Percentiles rank a stretch among this genome's conserved stretches.
Conservation (phyloP, 2,113 vertebrate species). For the Oncorhynchus kisutch region DNA sequence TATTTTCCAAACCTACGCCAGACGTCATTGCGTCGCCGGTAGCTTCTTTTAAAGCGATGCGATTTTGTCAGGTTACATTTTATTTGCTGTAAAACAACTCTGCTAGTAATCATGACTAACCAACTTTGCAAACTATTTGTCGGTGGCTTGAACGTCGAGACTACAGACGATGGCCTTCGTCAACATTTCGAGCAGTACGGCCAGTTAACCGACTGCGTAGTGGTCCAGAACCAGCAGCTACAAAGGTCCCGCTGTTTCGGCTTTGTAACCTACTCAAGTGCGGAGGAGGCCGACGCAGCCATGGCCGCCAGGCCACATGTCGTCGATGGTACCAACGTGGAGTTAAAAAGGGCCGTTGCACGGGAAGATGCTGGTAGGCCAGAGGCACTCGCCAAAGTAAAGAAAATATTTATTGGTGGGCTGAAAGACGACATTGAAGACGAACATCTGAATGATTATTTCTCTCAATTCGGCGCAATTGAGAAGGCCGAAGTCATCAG, state of each 20-base stretch:
- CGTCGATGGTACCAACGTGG: constrained; percentile 85
- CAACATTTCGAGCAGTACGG: constrained; percentile 86
- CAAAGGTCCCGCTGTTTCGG: constrained; percentile 87
- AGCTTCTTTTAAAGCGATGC: constrained; percentile 37
- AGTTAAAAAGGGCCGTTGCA: constrained; percentile 86
- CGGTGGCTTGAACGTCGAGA: constrained; percentile 86
- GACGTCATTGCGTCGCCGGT: neutral
- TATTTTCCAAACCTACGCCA: constrained; percentile 16
- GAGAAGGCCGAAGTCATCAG: constrained; percentile 87
- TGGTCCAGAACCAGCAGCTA: constrained; percentile 85
- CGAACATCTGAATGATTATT: constrained; percentile 81
- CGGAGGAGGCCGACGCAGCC: constrained; percentile 85
- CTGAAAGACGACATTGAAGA: constrained; percentile 86
- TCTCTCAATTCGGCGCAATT: constrained; percentile 84
- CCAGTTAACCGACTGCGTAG: constrained; percentile 85
- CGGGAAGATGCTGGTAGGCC: constrained; percentile 85
- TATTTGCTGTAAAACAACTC: neutral
- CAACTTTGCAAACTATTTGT: constrained; percentile 88
- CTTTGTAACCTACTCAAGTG: constrained; percentile 84
- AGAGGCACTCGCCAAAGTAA: constrained; percentile 85
- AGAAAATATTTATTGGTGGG: constrained; percentile 87
- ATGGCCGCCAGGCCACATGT: constrained; percentile 82
- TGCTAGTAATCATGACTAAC: constrained; percentile 75
- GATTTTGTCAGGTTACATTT: constrained; percentile 25
- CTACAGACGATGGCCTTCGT: constrained; percentile 83